Evolutionary conservation across 2,888 invertebrate species (phyloP), one percentile per base, ranked within the genome.

Genomic region (Phengaris alcon): DNA sequence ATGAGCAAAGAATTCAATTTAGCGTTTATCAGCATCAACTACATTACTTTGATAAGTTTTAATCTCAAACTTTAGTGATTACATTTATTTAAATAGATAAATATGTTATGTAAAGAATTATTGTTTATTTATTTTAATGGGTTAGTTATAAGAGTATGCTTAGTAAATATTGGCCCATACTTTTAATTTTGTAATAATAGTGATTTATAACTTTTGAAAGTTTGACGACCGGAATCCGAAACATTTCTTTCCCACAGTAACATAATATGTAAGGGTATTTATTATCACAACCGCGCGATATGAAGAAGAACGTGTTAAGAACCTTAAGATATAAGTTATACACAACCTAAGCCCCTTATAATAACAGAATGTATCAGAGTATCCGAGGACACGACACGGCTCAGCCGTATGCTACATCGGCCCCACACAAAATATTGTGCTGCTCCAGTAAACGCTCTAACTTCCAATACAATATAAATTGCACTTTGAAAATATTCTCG

Each of bases 381-480:
- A 83, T 82, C 83, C 84, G 79, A 84, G 82, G 82, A 85, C 84
- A 82, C 79, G 35, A 82, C 82, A 84, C 84, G 86, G 86, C 82
- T 86, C 84, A 87, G 86, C 83, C 85, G 84, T 85, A 86, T 84
- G 85, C 84, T 85, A 87, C 89, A 87, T 87, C 87, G 89, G 85
- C 85, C 81, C 85, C 82, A 85, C 87, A 89, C 89, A 90, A 91
- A 91, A 90, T 90, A 91, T 90, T 88, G 88, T 88, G 85, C 88
- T 86, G 84, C 84, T 82, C 80, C 86, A 82, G 87, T 88, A 88
- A 90, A 88, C 87, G 88, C 86, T 90, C 87, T 88, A 89, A 89
- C 89, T 90, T 91, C 90, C 92, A 91, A 93, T 92, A 93, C 91
- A 91, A 91, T 90, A 93, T 93, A 93, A 93, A 93, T 93, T 93